phyloP scores from a whole-genome alignment of 2,113 vertebrate species.

The Xenotilapia longispinis region DNA sequence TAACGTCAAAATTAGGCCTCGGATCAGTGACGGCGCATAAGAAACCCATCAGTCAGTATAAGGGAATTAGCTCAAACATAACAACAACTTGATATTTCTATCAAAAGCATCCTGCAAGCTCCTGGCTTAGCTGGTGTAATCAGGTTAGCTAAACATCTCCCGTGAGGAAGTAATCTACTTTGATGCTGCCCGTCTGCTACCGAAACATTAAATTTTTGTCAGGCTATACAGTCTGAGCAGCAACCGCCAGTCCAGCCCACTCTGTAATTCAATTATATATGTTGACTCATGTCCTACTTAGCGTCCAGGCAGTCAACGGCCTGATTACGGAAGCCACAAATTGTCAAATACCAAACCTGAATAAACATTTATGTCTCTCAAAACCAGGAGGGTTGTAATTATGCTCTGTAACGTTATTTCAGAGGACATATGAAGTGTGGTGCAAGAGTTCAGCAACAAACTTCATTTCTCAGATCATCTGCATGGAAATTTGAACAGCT shows the following conservation, averaged over 20 bases:
- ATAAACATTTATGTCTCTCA: constrained; percentile 33
- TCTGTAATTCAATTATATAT: constrained; percentile 38
- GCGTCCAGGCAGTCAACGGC: constrained; percentile 3
- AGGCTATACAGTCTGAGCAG: neutral
- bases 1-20: neutral
- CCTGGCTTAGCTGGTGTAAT: constrained; percentile 30
- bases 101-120: constrained; percentile 33
- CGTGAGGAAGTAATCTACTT: constrained; percentile 44
- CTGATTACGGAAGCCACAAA: constrained; percentile 49
- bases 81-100: constrained; percentile 28
- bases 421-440: constrained; percentile 4
- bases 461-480: neutral
- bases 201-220: constrained; percentile 21
- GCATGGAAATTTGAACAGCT: neutral
- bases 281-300: constrained; percentile 39
- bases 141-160: constrained; percentile 36
- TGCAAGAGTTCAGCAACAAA: neutral
- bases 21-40: neutral
- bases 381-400: constrained; percentile 22
- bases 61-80: neutral
- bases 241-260: neutral
- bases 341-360: constrained; percentile 43
- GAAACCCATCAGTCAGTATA: neutral
- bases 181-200: constrained; percentile 26
- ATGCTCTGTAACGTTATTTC: constrained; percentile 14